Evolutionary conservation across 2,113 vertebrate genomes (phyloP), one percentile per base, ranked within the genome.

Genomic region (Carassius carassius): DNA sequence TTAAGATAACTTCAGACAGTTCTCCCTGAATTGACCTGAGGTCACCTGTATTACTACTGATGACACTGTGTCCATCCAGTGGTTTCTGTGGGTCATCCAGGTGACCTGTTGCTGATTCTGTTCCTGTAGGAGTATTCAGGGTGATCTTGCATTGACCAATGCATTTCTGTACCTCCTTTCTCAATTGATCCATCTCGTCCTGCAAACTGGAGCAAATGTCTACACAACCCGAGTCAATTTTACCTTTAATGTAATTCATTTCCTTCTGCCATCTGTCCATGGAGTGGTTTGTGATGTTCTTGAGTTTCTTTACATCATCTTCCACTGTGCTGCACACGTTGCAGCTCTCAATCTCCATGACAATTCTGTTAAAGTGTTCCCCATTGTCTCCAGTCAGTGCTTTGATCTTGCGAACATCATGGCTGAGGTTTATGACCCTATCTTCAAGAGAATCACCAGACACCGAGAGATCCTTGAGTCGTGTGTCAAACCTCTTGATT

Each of bases 41-140:
- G 81, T 97, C 96, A 19, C 92, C 91, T 13, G 91, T 91, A 0
- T 90, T 92, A 82, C 95, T 96, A 19, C 95, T 95, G 0, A 96
- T 95, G 63, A 98, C 94, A 0, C 96, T 95, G 90, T 98, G 96
- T 32, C 97, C 97, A 0, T 98, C 96, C 21, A 99, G 89, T 0
- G 96, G 94, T 6, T 93, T 95, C 19, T 92, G 91, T 5, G 91
- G 41, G 8, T 95, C 92, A 19, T 76, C 85, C 78, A 86, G 82
- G 10, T 69, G 81, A 76, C 67, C 83, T 3, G 73, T 70, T 75
- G 23, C 86, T 21, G 87, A 44, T 41, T 81, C 88, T 1, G 84
- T 21, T 47, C 92, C 92, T 70, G 92, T 88, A 0, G 92, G 91
- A 1, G 83, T 86, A 23, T 84, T 86, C 3, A 90, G 79, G 2